Conservation (phyloP, 2,888 invertebrate species). For the Zhuqinia jingwanae region DNA sequence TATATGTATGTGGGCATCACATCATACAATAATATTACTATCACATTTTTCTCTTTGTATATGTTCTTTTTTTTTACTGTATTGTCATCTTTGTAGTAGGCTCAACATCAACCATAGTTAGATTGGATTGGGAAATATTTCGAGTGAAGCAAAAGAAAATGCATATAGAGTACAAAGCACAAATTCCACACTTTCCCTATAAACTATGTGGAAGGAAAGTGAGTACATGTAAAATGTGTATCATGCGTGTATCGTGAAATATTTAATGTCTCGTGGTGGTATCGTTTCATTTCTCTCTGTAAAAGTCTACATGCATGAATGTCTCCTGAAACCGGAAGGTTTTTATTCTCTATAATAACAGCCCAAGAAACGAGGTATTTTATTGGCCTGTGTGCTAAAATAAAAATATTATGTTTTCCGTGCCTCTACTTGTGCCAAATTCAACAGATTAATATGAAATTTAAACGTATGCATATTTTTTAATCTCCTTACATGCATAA, state of each 20-base stretch:
- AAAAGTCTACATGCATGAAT: background rate
- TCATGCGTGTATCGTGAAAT: slow-evolving; percentile 15
- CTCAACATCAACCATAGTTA: background rate
- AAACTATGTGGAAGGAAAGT: slow-evolving; percentile 10
- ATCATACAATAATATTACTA: too few species aligned
- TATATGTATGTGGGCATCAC: background rate
- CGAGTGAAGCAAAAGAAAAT: background rate
- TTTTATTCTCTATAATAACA: background rate
- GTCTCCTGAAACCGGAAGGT: slow-evolving; percentile 27
- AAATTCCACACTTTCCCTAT: slow-evolving; percentile 17
- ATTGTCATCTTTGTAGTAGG: slow-evolving; percentile 50
- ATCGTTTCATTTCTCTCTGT: slow-evolving; percentile 13
- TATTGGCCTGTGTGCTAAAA: slow-evolving; percentile 17
- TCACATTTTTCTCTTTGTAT: slow-evolving; percentile 29
- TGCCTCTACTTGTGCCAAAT: background rate
- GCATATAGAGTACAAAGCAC: background rate
- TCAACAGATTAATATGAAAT: slow-evolving; percentile 10
- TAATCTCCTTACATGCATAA: background rate
- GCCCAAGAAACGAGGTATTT: slow-evolving; percentile 12
- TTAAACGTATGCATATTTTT: slow-evolving; percentile 9
- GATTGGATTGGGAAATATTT: slow-evolving; percentile 39
- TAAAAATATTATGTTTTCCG: slow-evolving; percentile 32
- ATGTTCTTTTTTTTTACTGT: slow-evolving; percentile 47
- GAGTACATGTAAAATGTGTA: background rate
- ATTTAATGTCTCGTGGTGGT: slow-evolving; percentile 33